Base-by-base conservation (phyloP, 2,888 invertebrate species). In the Notodonta dromedarius region DNA sequence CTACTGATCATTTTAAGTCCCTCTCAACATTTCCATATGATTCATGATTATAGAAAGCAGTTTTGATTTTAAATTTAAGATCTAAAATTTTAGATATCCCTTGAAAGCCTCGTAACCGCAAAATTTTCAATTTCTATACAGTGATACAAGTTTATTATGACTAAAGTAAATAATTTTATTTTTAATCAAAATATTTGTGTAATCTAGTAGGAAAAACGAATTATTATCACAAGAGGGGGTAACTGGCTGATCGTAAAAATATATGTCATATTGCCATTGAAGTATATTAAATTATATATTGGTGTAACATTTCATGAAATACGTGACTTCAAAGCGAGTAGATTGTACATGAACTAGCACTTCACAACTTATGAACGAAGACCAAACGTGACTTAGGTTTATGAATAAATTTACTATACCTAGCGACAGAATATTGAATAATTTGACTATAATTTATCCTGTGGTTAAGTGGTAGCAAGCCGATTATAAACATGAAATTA, bases 311-410 rank as follows among this genome's bases (percentile, higher is more conserved):
- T 48, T 48, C 14, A 48, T 16, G 16, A 16, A 50, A 50, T 50
- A 50, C 50, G 50, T 50, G 50, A 16, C 50, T 50, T 16, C 50
- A 50, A 11, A 16, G 50, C 16, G 11, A 50, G 50, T 12, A 50
- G 50, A 50, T 16, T 50, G 50, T 50, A 50, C 16, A 50, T 16
- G 50, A 16, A 50, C 50, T 50, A 50, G 50, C 50, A 50, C 50
- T 50, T 50, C 50, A 50, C 16, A 50, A 50, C 50, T 50, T 50
- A 50, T 16, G 14, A 50, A 14, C 6, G 13, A 46, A 46, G 46
- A 46, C 14, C 50, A 50, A 50, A 50, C 50, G 50, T 50, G 50
- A 50, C 16, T 50, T 16, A 50, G 35, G 35, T 35, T 35, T 12
- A 50, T 50, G 50, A 50, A 50, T 50, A 50, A 16, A 50, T 50